Conservation (phyloP, 2,888 invertebrate genomes). For the Ariolimax columbianus region DNA sequence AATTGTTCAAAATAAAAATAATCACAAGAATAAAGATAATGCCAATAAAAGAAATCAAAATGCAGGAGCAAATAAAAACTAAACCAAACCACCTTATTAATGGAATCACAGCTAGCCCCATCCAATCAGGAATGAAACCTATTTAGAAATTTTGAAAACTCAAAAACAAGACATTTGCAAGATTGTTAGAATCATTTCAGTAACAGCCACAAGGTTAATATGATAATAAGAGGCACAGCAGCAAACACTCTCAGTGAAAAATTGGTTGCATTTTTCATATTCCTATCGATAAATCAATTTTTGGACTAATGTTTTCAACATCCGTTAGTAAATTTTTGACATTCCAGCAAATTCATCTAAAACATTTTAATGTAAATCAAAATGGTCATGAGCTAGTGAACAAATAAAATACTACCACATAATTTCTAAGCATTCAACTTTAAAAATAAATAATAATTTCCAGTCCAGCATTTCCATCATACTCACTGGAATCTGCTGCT, state of each 20-base stretch:
- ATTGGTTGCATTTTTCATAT: neutral
- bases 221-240: neutral
- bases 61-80: conserved; percentile 4
- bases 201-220: neutral
- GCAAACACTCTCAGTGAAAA: too few species aligned
- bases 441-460: neutral
- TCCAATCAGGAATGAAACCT: conserved; percentile 10
- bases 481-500: conserved; percentile 55
- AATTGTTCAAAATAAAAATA: too few species aligned
- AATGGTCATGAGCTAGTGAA: neutral
- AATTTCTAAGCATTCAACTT: neutral
- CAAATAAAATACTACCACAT: neutral
- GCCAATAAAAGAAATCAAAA: neutral
- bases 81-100: conserved; percentile 1
- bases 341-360: neutral
- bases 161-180: neutral
- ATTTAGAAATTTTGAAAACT: neutral
- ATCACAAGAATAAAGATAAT: neutral
- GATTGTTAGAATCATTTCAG: neutral
- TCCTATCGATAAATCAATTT: too few species aligned
- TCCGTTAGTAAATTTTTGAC: neutral
- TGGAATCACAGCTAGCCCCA: neutral
- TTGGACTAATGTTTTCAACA: neutral
- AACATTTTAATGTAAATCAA: neutral
- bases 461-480: conserved; percentile 37